phyloP scores from a whole-genome alignment of 2,888 invertebrate genomes.

The Polia nebulosa region DNA sequence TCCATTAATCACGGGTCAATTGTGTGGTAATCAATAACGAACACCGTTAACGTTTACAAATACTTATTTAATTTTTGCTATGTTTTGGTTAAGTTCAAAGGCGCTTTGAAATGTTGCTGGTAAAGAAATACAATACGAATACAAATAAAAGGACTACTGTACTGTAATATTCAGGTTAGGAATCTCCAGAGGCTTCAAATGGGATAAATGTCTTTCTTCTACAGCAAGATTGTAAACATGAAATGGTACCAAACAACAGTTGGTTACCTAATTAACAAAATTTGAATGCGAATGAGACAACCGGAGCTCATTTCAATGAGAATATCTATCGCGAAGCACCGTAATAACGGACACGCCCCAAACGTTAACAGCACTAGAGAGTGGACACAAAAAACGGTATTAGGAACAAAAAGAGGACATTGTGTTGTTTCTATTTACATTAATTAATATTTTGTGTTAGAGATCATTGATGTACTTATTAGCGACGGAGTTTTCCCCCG shows the following conservation, averaged over 20 bases:
- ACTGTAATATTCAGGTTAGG: background rate
- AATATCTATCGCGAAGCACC: slow-evolving; percentile 60
- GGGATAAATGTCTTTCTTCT: background rate
- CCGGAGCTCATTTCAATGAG: slow-evolving; percentile 58
- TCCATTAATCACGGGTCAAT: slow-evolving; percentile 10
- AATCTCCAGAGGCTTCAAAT: background rate
- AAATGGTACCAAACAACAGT: slow-evolving; percentile 50
- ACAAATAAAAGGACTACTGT: background rate
- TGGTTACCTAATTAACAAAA: slow-evolving; percentile 51
- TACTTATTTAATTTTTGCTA: slow-evolving; percentile 13
- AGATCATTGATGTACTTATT: slow-evolving; percentile 5
- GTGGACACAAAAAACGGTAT: slow-evolving; percentile 31
- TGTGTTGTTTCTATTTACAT: slow-evolving; percentile 7
- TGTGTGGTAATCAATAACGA: slow-evolving; percentile 13
- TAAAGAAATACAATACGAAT: background rate
- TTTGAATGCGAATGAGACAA: slow-evolving; percentile 57
- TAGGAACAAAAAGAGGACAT: slow-evolving; percentile 17
- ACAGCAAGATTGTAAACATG: slow-evolving; percentile 3
- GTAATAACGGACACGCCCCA: slow-evolving; percentile 56
- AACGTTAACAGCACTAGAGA: slow-evolving; percentile 8
- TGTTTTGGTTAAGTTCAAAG: background rate
- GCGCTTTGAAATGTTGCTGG: background rate
- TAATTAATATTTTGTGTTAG: slow-evolving; percentile 19
- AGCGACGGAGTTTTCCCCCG: slow-evolving; percentile 18
- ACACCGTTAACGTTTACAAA: slow-evolving; percentile 23